A percentile compares a stretch with the other conserved stretches of the same genome.
phyloP scores from a whole-genome alignment of 2,888 invertebrate species.

The Phaonia tiefii region DNA sequence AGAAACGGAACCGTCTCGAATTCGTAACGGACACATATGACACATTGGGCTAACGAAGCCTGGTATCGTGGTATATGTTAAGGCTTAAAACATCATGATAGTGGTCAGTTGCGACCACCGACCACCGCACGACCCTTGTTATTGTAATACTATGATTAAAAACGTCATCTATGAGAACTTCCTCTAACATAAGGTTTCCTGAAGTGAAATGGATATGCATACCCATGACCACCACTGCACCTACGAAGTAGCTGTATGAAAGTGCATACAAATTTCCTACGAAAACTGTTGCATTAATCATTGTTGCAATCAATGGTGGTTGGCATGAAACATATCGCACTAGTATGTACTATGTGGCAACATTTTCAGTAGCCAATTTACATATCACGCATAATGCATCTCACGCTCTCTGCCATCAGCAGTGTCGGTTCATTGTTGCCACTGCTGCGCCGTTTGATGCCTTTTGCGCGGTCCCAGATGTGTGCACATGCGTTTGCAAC shows the following conservation, averaged over 20 bases:
- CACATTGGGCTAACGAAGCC: no score
- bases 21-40: no score
- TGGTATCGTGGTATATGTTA: no score
- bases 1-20: no score
- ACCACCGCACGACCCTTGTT: no score
- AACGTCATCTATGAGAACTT: no score
- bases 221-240: not conserved
- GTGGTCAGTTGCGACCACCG: no score
- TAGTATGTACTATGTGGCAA: not conserved
- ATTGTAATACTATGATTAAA: no score
- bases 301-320: constrained; percentile 14
- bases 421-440: not conserved
- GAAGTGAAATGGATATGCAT: no score
- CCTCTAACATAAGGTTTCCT: no score
- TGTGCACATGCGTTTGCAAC: constrained; percentile 1
- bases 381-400: constrained; percentile 43
- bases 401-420: constrained; percentile 43
- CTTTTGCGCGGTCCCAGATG: constrained; percentile 2
- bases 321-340: constrained; percentile 4
- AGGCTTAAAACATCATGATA: no score
- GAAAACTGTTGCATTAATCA: not conserved
- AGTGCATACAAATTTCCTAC: constrained; percentile 13
- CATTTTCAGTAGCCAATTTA: constrained; percentile 18
- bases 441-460: not conserved
- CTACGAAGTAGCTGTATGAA: not conserved